phyloP scores from a whole-genome alignment of 2,888 invertebrate species.

The Heliconius charithonia region DNA sequence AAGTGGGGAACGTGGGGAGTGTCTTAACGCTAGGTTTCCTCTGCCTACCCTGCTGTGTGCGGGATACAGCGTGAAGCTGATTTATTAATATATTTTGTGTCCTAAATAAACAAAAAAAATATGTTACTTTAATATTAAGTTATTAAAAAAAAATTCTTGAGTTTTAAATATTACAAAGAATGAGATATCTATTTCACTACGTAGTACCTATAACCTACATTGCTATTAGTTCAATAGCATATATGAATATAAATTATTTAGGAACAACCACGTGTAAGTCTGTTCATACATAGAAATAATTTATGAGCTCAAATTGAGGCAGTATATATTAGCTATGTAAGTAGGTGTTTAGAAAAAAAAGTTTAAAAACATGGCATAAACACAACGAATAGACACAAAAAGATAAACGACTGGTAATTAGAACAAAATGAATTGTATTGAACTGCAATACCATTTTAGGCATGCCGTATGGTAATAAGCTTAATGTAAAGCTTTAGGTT shows the following conservation, averaged over 20 bases:
- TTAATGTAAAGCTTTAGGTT: not conserved
- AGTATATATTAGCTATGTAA: constrained; percentile 3
- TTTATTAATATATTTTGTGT: no score
- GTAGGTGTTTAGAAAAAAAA: constrained; percentile 22
- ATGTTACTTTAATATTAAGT: no score
- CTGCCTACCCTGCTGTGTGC: no score
- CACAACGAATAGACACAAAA: constrained; percentile 10
- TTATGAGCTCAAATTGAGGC: constrained; percentile 12
- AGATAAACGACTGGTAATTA: constrained; percentile 22
- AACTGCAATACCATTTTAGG: constrained; percentile 23
- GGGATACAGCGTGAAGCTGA: no score
- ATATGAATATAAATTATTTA: constrained; percentile 16
- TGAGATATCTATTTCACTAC: not conserved
- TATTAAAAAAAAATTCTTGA: no score
- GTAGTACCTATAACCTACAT: not conserved
- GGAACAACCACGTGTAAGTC: constrained; percentile 5
- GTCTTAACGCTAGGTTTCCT: no score
- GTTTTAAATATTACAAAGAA: not conserved
- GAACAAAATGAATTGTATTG: constrained; percentile 21
- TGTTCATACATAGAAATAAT: not conserved
- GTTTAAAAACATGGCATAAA: not conserved
- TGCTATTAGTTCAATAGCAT: not conserved
- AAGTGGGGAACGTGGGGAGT: no score
- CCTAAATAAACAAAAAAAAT: no score
- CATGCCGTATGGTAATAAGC: not conserved